Evolutionary conservation across 1,140 invertebrate species (phyloP).

Genomic region (Zaprionus davidi): DNA sequence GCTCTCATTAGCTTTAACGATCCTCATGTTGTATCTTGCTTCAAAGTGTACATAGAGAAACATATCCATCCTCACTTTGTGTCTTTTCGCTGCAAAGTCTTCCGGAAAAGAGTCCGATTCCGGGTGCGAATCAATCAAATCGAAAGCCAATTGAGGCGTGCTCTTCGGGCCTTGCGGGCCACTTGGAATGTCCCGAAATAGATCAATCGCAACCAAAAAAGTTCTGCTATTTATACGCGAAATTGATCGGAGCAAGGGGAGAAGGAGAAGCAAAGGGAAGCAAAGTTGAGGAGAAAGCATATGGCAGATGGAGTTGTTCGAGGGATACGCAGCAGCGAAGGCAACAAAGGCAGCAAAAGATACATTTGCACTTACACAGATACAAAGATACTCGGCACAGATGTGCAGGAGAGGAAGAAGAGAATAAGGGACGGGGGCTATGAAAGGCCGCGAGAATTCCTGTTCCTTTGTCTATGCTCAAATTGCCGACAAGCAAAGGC

Average conservation of each 20-base stretch:
- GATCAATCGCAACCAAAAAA: conserved; percentile 45
- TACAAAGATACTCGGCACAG: conserved; percentile 19
- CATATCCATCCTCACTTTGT: not conserved
- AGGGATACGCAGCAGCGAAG: conserved; percentile 21
- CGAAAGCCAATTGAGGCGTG: conserved; percentile 32
- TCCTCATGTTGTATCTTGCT: not conserved
- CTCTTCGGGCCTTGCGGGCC: conserved; percentile 7
- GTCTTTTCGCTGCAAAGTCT: not conserved
- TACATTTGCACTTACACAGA: conserved; percentile 16
- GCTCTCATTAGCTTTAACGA: not conserved
- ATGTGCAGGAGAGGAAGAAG: conserved; percentile 21
- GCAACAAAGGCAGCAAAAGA: conserved; percentile 9
- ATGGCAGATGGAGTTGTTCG: conserved; percentile 6
- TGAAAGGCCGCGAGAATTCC: conserved; percentile 66
- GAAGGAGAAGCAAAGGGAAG: not conserved
- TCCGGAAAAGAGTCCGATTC: conserved; percentile 2
- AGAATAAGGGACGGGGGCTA: conserved; percentile 41
- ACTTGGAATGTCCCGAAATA: conserved; percentile 49
- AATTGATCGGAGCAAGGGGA: conserved; percentile 61
- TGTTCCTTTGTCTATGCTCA: conserved; percentile 80
- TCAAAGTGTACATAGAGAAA: not conserved
- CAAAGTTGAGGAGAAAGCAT: not conserved
- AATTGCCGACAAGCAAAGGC: conserved; percentile 63
- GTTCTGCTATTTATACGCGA: conserved; percentile 73
- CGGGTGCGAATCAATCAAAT: conserved; percentile 24